These are phyloP conservation scores for Dicranocentrus wangi DNA, from an alignment of 2,888 invertebrate species.

Conservation along the genomic window DNA sequence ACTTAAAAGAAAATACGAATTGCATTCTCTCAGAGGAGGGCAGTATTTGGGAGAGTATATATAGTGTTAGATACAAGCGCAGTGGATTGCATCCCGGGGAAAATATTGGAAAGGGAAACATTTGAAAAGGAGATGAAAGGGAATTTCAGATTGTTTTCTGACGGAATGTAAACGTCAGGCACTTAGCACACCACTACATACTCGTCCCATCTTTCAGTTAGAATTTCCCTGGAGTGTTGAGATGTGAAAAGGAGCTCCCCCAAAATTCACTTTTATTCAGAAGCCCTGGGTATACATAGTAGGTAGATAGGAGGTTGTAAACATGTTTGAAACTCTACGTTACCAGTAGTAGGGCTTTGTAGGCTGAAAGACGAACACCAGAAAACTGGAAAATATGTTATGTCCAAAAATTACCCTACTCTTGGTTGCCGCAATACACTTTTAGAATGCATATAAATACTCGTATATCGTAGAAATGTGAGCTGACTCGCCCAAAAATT, in stretches of 20 bases:
- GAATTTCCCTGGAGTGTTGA: slow-evolving; percentile 57
- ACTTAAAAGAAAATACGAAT: slow-evolving; percentile 1
- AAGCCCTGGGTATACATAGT: no score
- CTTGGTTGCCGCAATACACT: not conserved
- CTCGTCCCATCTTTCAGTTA: slow-evolving; percentile 25
- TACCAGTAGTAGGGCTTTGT: no score
- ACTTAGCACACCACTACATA: slow-evolving; percentile 42
- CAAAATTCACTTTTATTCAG: slow-evolving; percentile 14
- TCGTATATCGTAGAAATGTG: not conserved
- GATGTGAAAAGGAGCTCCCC: slow-evolving; percentile 35
- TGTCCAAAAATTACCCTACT: not conserved
- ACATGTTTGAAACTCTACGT: no score
- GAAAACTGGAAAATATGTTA: slow-evolving; percentile 23
- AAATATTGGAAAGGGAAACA: no score
- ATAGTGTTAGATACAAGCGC: no score
- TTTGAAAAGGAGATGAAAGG: slow-evolving; percentile 49
- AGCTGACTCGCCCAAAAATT: slow-evolving; percentile 2
- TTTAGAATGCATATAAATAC: not conserved
- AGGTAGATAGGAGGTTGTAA: no score
- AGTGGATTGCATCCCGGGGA: no score
- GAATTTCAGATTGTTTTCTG: slow-evolving; percentile 58
- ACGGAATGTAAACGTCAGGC: slow-evolving; percentile 53
- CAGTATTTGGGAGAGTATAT: no score
- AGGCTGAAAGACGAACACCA: slow-evolving; percentile 13
- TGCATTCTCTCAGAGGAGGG: not conserved